Conservation (phyloP, 2,797 vertebrate genomes). For the Ceyx erithaca region DNA sequence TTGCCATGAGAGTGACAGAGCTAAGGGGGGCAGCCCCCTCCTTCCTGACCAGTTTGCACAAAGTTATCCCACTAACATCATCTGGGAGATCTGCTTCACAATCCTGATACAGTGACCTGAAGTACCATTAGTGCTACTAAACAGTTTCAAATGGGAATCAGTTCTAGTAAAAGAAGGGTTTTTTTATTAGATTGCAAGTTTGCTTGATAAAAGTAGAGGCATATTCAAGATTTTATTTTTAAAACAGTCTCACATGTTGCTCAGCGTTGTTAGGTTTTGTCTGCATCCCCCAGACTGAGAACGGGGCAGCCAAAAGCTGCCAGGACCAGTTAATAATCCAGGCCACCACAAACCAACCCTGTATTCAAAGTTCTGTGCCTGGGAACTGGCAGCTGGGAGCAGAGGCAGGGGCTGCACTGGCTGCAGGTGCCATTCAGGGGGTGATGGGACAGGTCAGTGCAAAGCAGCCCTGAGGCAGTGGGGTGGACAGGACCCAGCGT, state of each 20-base stretch:
- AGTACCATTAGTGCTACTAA: neutral
- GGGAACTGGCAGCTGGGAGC: no score
- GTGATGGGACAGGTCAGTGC: neutral
- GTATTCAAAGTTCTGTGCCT: no score
- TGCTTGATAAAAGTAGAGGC: neutral
- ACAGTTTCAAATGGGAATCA: neutral
- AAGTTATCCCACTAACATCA: no score
- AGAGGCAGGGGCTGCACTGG: neutral
- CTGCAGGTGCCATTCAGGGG: rapidly evolving
- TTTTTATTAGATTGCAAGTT: neutral
- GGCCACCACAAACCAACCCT: no score
- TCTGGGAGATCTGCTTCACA: neutral
- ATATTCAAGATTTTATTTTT: neutral
- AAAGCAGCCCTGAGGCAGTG: neutral
- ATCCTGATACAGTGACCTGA: neutral
- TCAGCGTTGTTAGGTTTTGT: neutral
- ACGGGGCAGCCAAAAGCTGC: no score
- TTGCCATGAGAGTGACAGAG: neutral
- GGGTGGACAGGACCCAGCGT: rapidly evolving
- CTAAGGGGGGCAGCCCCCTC: rapidly evolving
- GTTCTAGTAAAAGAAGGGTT: neutral
- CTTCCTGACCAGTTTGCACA: no score
- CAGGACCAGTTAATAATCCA: no score
- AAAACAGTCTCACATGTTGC: neutral
- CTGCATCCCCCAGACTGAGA: neutral